These are phyloP conservation scores for Paralichthys olivaceus DNA, from an alignment of 2,113 vertebrate species.

Conservation along the genomic window DNA sequence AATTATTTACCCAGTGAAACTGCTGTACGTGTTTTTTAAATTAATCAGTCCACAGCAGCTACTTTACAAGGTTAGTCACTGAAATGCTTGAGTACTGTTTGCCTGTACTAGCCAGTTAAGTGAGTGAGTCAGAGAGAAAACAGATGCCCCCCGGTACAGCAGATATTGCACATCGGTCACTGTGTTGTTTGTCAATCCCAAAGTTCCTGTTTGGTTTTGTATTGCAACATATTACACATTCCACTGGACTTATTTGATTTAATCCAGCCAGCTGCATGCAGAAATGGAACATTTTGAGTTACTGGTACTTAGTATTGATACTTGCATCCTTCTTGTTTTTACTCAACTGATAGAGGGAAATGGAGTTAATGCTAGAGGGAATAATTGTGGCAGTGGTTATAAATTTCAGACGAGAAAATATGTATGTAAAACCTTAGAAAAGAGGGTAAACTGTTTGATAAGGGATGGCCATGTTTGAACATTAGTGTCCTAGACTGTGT, in stretches of 20 bases:
- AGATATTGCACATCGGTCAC: conserved; percentile 25
- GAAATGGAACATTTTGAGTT: neutral
- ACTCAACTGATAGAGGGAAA: neutral
- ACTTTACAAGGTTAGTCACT: neutral
- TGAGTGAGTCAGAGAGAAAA: conserved; percentile 44
- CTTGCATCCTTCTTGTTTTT: neutral
- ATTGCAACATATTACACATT: conserved; percentile 49
- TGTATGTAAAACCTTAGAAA: neutral
- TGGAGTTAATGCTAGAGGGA: neutral
- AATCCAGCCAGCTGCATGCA: neutral
- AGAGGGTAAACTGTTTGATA: neutral
- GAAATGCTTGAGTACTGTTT: neutral
- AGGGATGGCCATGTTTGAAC: conserved; percentile 10
- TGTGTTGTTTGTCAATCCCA: conserved; percentile 63
- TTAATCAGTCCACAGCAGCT: neutral
- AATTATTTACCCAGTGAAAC: neutral
- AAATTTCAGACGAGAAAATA: neutral
- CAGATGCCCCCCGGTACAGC: conserved; percentile 7
- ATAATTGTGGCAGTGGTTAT: neutral
- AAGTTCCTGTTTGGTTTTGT: conserved; percentile 67
- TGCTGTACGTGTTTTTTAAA: neutral
- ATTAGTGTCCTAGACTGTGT: conserved; percentile 32
- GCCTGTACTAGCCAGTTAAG: neutral
- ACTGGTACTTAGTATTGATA: neutral
- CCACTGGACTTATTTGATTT: conserved; percentile 4